Evolutionary conservation across 2,888 invertebrate species (phyloP), one percentile per base, ranked within the genome.

Genomic region (Pycnomerus fuliginosus): DNA sequence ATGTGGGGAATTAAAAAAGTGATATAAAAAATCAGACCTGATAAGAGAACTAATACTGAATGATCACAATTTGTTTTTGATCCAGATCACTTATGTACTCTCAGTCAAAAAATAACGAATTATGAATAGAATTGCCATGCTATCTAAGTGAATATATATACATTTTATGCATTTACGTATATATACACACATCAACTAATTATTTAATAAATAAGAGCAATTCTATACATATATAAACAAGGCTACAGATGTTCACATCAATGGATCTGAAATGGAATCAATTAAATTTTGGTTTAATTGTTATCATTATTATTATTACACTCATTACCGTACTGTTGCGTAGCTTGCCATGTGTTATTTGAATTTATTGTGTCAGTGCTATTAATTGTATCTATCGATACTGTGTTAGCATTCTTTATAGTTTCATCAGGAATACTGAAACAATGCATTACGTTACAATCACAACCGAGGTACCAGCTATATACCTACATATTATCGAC

Each of bases 401-500:
- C 68, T 52, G 67, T 68, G 57, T 71, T 72, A 51, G 72, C 71
- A 60, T 72, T 72, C 61, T 72, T 72, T 49, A 71, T 60, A 42
- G 68, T 63, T 48, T 71, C 70, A 52, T 68, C 69, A 49, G 70
- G 64, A 60, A 71, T 71, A 58, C 72, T 72, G 60, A 44, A 67
- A 64, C 49, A 47, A 48, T 32, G 10, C 33, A 33, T 31, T 15
- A 25, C 17, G 24, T 31, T 12, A 25, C 4, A n/a, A 23, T 22
- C 17, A 25, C 38, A 11, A 2, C 20, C 23, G 16, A 29, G 33
- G 24, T 44, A 33, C 25, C 34, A 23, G 11, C 22, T 22, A 31
- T 35, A 57, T 61, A 70, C 70, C 64, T 69, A 72, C 72, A 72
- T 69, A 61, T 72, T 70, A 62, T 71, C 70, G 48, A 72, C 71